Evolutionary conservation across 1,140 invertebrate genomes (phyloP).

Genomic region (Rhyacophila brunnea): DNA sequence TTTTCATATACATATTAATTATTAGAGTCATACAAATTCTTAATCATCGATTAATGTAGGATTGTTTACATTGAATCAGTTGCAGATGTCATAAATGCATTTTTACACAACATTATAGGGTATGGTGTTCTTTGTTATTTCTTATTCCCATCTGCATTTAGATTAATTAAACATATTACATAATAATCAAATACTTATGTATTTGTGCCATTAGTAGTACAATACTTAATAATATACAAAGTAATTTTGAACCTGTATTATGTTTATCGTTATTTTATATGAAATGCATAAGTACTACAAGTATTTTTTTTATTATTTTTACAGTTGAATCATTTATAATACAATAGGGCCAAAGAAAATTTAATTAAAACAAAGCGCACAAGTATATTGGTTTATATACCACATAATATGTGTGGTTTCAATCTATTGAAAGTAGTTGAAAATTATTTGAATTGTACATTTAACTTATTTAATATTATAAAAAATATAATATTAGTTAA

Average conservation of each 20-base stretch:
- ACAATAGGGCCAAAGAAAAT: constrained; percentile 20
- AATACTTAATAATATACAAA: constrained; percentile 2
- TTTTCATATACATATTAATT: constrained; percentile 3
- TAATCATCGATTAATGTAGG: constrained; percentile 7
- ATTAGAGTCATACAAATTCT: neutral
- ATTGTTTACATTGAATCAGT: neutral
- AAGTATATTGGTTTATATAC: constrained; percentile 25
- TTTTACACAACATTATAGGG: constrained; percentile 16
- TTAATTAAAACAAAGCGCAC: constrained; percentile 22
- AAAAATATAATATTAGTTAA: neutral
- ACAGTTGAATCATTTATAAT: constrained; percentile 7
- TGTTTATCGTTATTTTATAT: constrained; percentile 2
- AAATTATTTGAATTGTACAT: neutral
- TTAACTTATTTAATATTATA: neutral
- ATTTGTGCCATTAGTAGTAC: neutral
- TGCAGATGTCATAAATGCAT: constrained; percentile 17
- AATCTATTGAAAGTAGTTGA: constrained; percentile 13
- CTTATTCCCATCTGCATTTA: constrained; percentile 2
- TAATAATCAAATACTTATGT: neutral
- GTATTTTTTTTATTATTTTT: constrained; percentile 15
- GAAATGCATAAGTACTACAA: constrained; percentile 10
- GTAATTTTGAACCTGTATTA: constrained; percentile 1
- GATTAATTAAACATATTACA: neutral
- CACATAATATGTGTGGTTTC: constrained; percentile 17
- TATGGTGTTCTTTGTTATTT: constrained; percentile 24